Percentiles rank a stretch among this genome's conserved stretches.
phyloP scores from a whole-genome alignment of 2,113 vertebrate species.

The Progne subis region DNA sequence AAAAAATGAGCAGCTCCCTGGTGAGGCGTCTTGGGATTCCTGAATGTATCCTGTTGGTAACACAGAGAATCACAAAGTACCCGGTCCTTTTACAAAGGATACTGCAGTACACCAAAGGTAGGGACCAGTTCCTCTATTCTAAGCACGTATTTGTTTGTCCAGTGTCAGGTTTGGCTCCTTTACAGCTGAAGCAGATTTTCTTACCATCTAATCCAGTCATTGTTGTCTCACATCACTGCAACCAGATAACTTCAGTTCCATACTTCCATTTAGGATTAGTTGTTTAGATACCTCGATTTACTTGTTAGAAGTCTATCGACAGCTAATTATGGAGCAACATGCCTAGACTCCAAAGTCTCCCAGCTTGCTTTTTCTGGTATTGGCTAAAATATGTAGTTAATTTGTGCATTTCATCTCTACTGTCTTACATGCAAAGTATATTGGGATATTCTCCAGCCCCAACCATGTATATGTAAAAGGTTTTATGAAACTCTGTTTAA shows the following conservation, averaged over 20 bases:
- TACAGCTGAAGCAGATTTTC: background rate
- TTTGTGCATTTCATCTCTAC: background rate
- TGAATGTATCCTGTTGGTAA: slow-evolving; percentile 95
- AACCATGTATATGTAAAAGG: background rate
- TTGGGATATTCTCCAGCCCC: background rate
- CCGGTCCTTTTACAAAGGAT: slow-evolving; percentile 92
- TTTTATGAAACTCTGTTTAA: background rate
- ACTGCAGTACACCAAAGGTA: slow-evolving; percentile 92
- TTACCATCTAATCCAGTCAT: background rate
- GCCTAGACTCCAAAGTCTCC: background rate
- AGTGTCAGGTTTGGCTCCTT: background rate
- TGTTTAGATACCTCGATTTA: background rate
- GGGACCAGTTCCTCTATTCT: background rate
- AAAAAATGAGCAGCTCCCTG: slow-evolving; percentile 93
- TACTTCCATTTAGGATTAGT: background rate
- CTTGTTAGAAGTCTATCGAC: background rate
- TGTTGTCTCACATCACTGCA: background rate
- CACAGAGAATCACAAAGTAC: slow-evolving; percentile 97
- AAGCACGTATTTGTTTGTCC: background rate
- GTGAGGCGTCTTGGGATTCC: slow-evolving; percentile 92
- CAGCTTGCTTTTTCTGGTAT: background rate
- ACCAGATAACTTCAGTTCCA: background rate
- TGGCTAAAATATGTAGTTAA: background rate
- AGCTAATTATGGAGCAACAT: background rate
- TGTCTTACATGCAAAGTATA: background rate